Evolutionary conservation across 2,888 invertebrate species (phyloP), one percentile per base, ranked within the genome.

Genomic region (Andrena minutula): DNA sequence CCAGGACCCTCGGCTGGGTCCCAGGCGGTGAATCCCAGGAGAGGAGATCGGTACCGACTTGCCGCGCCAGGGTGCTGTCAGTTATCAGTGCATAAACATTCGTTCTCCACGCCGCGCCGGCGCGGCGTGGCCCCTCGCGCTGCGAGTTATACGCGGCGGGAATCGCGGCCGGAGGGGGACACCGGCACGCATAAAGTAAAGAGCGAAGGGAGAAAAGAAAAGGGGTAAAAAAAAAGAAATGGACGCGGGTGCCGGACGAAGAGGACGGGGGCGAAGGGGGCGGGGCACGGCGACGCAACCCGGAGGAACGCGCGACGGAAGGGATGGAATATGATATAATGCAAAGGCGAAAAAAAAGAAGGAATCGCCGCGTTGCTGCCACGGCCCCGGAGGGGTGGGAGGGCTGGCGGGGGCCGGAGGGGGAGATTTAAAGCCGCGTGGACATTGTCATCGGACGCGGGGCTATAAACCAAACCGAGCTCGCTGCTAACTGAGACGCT

Each of bases 391-490:
- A 58, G 20, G 70, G 66, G 49, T 0, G 7, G n/a, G 53, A 26
- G 3, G 60, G 71, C 23, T 12, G 23, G 47, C 20, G 75, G 83
- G 78, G 82, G 60, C 63, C 16, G 76, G 85, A 81, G 87, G 81
- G 79, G 83, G 89, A 90, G 91, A 92, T 92, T 92, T 92, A 92
- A 91, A 84, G 88, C 89, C 89, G 88, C 89, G 91, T 90, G 90
- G 91, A 92, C 92, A 92, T 91, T 92, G 92, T 92, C 91, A 91
- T 91, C 90, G 92, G 88, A 91, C 87, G 88, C 87, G 79, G 79
- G 84, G 90, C 89, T 89, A 91, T 91, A 91, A 91, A 92, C 88
- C 85, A 91, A 91, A 89, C 79, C 82, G 76, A 41, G 78, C 79
- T 60, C 77, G 86, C 85, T 84, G 88, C 90, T 88, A 89, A 89